These are phyloP conservation scores for Aleiodes testaceus DNA, from an alignment of 2,888 invertebrate species.

Conservation along the genomic window DNA sequence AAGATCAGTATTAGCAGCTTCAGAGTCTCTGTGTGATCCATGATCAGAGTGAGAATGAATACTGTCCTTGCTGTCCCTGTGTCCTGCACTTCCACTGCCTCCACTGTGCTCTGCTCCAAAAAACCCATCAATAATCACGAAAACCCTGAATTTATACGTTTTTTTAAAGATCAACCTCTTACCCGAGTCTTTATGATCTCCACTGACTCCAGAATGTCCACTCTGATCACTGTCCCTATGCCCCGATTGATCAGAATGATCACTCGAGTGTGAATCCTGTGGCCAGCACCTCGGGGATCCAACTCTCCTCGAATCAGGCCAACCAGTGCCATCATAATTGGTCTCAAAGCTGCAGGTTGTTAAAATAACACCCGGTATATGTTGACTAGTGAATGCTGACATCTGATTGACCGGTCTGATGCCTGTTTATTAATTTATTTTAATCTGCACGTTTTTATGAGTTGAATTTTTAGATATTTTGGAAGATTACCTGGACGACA, in stretches of 20 bases:
- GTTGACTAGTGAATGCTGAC: conserved; percentile 65
- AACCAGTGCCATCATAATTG: conserved; percentile 64
- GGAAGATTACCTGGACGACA: conserved; percentile 74
- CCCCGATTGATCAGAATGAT: conserved; percentile 69
- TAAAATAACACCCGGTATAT: conserved; percentile 72
- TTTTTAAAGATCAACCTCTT: background rate
- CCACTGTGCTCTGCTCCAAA: conserved; percentile 64
- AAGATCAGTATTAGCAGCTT: conserved; percentile 65
- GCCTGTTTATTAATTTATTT: conserved; percentile 54
- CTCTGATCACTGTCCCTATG: conserved; percentile 70
- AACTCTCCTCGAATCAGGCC: conserved; percentile 65
- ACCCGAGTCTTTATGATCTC: conserved; percentile 69
- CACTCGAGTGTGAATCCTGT: conserved; percentile 66
- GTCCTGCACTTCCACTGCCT: conserved; percentile 64
- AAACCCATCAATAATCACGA: too few species aligned
- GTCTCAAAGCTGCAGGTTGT: conserved; percentile 70
- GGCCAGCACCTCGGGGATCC: conserved; percentile 66
- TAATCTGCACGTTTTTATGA: background rate
- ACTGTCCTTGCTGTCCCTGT: conserved; percentile 70
- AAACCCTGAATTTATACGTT: background rate
- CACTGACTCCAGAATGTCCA: conserved; percentile 65
- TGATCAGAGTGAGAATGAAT: conserved; percentile 65
- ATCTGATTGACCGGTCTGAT: conserved; percentile 68
- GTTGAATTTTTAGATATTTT: background rate
- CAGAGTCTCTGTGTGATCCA: conserved; percentile 66